A percentile compares a stretch with the other conserved stretches of the same genome.
Conservation (phyloP, 2,888 invertebrate species). For the Nomada fucata region DNA sequence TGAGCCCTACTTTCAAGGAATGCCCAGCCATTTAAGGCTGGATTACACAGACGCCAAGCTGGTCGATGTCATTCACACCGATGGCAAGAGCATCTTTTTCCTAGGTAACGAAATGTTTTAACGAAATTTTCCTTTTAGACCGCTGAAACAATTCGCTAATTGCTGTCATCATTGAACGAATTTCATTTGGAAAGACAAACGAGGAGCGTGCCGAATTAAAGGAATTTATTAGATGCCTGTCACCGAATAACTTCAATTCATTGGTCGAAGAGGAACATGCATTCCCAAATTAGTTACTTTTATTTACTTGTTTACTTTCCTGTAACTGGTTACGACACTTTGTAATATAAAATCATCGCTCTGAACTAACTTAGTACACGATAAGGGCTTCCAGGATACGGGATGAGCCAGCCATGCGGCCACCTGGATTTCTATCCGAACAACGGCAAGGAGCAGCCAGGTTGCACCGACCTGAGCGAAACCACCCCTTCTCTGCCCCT, state of each 20-base stretch:
- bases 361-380: constrained; percentile 46
- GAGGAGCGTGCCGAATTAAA: too few relatives aligned
- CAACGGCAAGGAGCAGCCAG: constrained; percentile 95
- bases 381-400: constrained; percentile 89
- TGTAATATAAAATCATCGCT: background rate
- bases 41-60: constrained; percentile 93
- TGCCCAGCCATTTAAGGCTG: constrained; percentile 91
- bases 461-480: constrained; percentile 91
- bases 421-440: constrained; percentile 96
- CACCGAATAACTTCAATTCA: too few relatives aligned
- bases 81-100: constrained; percentile 93
- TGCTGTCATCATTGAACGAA: too few relatives aligned
- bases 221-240: too few relatives aligned
- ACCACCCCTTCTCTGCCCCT: constrained; percentile 90
- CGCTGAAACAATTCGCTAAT: background rate
- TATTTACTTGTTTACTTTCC: too few relatives aligned
- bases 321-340: too few relatives aligned
- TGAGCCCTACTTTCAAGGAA: constrained; percentile 95
- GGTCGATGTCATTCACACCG: constrained; percentile 96
- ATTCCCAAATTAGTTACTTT: too few relatives aligned
- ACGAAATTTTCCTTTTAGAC: background rate
- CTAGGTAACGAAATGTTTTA: constrained; percentile 87
- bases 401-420: constrained; percentile 94
- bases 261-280: too few relatives aligned
- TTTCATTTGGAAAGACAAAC: too few relatives aligned